phyloP scores from a whole-genome alignment of 1,140 invertebrate species.

The Pissodes strobi region DNA sequence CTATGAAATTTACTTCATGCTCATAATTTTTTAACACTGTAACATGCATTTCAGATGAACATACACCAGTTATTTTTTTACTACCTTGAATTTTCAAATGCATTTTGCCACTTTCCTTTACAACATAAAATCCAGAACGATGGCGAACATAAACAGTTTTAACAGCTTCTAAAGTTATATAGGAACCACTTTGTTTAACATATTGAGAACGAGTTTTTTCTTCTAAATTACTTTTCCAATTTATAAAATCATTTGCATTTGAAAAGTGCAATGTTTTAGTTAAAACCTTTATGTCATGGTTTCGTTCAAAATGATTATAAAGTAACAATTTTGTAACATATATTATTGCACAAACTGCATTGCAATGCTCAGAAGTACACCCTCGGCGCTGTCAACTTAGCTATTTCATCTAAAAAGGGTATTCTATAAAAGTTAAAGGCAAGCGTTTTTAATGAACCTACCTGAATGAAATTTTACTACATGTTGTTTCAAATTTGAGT shows the following conservation, averaged over 20 bases:
- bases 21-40: too few relatives aligned
- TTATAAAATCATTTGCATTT: too few relatives aligned
- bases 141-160: conserved; percentile 16
- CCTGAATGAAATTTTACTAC: too few relatives aligned
- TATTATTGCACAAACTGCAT: too few relatives aligned
- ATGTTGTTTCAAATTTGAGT: too few relatives aligned
- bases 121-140: conserved; percentile 26
- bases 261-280: too few relatives aligned
- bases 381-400: too few relatives aligned
- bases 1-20: conserved; percentile 4
- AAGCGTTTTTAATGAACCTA: too few relatives aligned
- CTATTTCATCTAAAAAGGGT: too few relatives aligned
- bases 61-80: neutral
- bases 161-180: neutral
- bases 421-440: neutral
- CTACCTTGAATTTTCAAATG: conserved; percentile 28
- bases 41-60: too few relatives aligned
- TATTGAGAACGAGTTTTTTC: neutral
- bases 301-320: neutral
- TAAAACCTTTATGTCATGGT: neutral
- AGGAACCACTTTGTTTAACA: neutral
- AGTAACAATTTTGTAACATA: too few relatives aligned
- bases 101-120: conserved; percentile 6
- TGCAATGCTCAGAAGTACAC: too few relatives aligned
- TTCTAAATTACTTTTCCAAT: neutral